These are phyloP conservation scores for Eupithecia insigniata DNA, from an alignment of 2,888 invertebrate species.

Conservation along the genomic window DNA sequence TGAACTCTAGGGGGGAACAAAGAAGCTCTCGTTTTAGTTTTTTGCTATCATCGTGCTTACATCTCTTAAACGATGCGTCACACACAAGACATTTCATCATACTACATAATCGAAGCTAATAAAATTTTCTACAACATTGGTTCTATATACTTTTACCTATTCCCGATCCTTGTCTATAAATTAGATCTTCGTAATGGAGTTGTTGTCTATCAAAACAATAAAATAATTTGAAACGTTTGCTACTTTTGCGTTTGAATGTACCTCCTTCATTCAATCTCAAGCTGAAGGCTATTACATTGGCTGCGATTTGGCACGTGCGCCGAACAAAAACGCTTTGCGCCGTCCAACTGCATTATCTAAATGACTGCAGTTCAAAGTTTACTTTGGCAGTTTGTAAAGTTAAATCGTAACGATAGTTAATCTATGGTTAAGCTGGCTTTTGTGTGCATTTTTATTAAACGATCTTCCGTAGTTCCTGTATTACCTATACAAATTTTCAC, in stretches of 20 bases:
- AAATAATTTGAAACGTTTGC: constrained; percentile 3
- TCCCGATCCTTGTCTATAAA: no score
- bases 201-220: not conserved
- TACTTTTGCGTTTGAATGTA: constrained; percentile 21
- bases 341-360: constrained; percentile 16
- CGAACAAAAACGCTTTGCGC: constrained; percentile 47
- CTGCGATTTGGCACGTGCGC: constrained; percentile 55
- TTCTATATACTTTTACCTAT: no score
- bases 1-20: no score
- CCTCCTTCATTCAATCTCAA: constrained; percentile 30
- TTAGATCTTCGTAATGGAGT: no score
- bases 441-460: not conserved
- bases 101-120: no score
- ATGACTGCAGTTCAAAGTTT: constrained; percentile 11
- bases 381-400: constrained; percentile 5
- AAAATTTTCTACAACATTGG: no score
- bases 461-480: not conserved
- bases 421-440: not conserved
- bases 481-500: no score
- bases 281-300: constrained; percentile 45
- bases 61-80: no score
- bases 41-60: no score
- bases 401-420: not conserved
- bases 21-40: no score
- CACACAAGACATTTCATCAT: no score